These are phyloP conservation scores for Scaptomyza parva DNA, from an alignment of 2,888 invertebrate species.

Conservation along the genomic window DNA sequence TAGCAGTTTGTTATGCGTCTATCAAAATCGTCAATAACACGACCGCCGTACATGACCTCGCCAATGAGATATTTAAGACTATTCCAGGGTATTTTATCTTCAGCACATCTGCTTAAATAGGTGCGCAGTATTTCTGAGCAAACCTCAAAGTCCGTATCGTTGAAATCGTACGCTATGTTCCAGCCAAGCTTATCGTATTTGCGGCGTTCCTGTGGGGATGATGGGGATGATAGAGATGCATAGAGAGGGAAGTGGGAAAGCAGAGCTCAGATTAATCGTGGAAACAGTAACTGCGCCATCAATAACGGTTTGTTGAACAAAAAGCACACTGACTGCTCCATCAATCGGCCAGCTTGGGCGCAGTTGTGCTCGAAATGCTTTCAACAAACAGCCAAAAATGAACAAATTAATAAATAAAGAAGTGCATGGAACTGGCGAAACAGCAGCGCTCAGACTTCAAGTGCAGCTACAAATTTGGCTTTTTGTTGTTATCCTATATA, in stretches of 20 bases:
- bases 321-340: slow-evolving; percentile 45
- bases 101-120: slow-evolving; percentile 90
- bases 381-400: slow-evolving; percentile 62
- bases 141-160: slow-evolving; percentile 95
- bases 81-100: slow-evolving; percentile 92
- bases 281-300: slow-evolving; percentile 49
- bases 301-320: slow-evolving; percentile 67
- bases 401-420: slow-evolving; percentile 76
- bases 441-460: slow-evolving; percentile 35
- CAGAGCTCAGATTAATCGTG: slow-evolving; percentile 39
- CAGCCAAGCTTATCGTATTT: slow-evolving; percentile 98
- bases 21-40: slow-evolving; percentile 96
- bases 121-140: slow-evolving; percentile 94
- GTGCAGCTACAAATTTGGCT: slow-evolving; percentile 37
- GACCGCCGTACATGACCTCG: slow-evolving; percentile 97
- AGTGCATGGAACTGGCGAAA: slow-evolving; percentile 42
- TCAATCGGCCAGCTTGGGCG: slow-evolving; percentile 53
- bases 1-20: slow-evolving; percentile 93
- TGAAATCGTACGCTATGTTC: slow-evolving; percentile 97
- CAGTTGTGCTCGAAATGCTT: slow-evolving; percentile 63
- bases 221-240: background rate
- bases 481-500: slow-evolving; percentile 9
- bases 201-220: slow-evolving; percentile 89
- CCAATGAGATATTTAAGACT: slow-evolving; percentile 96
- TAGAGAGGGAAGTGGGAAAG: background rate